phyloP scores from a whole-genome alignment of 2,113 vertebrate genomes.

The Tapirus terrestris region DNA sequence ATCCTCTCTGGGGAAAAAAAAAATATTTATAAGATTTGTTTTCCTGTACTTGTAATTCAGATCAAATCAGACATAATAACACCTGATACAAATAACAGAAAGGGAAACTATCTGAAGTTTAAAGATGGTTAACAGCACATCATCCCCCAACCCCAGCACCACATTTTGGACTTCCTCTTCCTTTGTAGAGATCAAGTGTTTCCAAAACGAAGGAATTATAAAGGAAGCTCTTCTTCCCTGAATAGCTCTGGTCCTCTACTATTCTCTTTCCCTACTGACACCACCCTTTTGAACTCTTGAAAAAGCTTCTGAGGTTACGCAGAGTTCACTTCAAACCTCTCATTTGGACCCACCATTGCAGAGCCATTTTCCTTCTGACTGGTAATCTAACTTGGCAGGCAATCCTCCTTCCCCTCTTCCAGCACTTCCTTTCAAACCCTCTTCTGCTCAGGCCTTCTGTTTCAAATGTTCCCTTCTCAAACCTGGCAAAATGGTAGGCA shows the following conservation, averaged over 20 bases:
- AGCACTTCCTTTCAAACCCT: background rate
- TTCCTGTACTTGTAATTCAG: conserved; percentile 1
- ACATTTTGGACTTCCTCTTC: background rate
- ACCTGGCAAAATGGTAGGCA: background rate
- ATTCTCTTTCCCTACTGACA: background rate
- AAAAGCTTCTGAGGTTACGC: background rate
- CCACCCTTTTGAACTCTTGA: background rate
- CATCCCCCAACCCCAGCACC: no score
- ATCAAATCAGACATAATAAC: background rate
- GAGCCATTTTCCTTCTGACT: background rate
- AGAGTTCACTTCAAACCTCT: background rate
- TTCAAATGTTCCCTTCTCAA: background rate
- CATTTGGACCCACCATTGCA: background rate
- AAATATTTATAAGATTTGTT: background rate
- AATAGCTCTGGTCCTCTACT: background rate
- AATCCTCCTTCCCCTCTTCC: background rate
- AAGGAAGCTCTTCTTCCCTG: background rate
- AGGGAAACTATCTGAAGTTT: background rate
- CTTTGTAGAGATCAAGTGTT: background rate
- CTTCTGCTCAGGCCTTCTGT: background rate
- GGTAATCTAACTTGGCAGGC: background rate
- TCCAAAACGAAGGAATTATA: background rate
- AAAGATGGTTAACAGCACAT: background rate
- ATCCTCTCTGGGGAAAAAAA: background rate
- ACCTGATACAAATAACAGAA: background rate